Evolutionary conservation across 2,888 invertebrate species (phyloP).

Genomic region (Temnothorax rugatulus): DNA sequence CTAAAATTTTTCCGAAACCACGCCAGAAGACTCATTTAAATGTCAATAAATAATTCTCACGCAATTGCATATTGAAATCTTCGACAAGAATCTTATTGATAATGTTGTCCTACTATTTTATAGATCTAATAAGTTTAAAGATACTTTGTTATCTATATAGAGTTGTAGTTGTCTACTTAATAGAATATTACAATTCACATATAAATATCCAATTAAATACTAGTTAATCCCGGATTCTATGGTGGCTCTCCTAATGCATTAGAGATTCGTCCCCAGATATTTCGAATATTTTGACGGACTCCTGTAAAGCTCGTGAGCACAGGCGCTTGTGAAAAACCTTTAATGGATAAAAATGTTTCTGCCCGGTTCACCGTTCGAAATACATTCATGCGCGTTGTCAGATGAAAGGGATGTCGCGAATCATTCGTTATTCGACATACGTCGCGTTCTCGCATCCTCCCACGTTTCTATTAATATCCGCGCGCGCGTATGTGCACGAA

Average conservation of each 20-base stretch:
- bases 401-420: conserved; percentile 57
- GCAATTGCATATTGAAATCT: background rate
- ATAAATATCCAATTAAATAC: background rate
- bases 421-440: conserved; percentile 52
- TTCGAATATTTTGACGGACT: background rate
- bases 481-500: conserved; percentile 12
- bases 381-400: conserved; percentile 57
- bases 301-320: background rate
- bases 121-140: background rate
- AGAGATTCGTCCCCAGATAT: background rate
- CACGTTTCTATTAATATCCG: conserved; percentile 73
- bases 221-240: background rate
- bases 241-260: background rate
- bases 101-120: background rate
- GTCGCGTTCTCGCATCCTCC: conserved; percentile 72
- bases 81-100: background rate
- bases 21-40: background rate
- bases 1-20: background rate
- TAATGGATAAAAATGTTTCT: conserved; percentile 38
- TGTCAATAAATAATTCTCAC: background rate
- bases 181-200: background rate
- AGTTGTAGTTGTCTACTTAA: background rate
- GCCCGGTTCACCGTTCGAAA: conserved; percentile 50
- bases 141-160: background rate
- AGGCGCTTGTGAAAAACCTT: background rate